Evolutionary conservation across 2,113 vertebrate genomes (phyloP).

Genomic region (Chamaetylas fuelleborni): DNA sequence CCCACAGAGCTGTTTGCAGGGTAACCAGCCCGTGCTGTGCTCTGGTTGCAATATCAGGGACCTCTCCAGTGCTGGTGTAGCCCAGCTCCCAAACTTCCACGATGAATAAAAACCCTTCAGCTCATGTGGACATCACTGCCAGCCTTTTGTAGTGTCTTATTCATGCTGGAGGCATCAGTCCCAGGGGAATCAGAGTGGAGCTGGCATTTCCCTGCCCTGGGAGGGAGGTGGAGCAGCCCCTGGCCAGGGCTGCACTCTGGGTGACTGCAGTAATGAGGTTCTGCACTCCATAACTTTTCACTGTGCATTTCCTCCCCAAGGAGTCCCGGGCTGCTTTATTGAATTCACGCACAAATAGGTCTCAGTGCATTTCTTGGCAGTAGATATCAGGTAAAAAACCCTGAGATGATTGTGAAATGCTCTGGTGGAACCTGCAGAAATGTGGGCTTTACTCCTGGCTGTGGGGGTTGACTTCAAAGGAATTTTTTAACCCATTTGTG

Average conservation of each 20-base stretch:
- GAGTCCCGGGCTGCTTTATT: background rate
- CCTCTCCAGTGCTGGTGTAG: background rate
- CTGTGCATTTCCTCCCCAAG: background rate
- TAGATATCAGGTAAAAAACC: background rate
- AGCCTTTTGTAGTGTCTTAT: background rate
- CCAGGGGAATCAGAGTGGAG: background rate
- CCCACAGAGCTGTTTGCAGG: background rate
- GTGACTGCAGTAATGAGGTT: background rate
- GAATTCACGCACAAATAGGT: background rate
- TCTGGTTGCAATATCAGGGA: background rate
- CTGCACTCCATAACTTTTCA: background rate
- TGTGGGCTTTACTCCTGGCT: background rate
- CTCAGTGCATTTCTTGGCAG: background rate
- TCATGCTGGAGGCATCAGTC: background rate
- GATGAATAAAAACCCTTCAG: background rate
- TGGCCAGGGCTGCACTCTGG: background rate
- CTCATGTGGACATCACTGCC: background rate
- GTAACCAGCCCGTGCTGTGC: accelerated
- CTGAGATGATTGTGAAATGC: background rate
- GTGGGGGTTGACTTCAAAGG: background rate
- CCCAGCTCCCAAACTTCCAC: background rate
- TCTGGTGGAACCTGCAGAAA: background rate
- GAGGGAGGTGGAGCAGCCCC: background rate
- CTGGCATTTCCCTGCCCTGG: background rate
- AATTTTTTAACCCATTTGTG: background rate